Percentiles rank a stretch among this genome's conserved stretches.
Evolutionary conservation across 2,888 invertebrate genomes (phyloP).

Genomic region (Ypsolopha sequella): DNA sequence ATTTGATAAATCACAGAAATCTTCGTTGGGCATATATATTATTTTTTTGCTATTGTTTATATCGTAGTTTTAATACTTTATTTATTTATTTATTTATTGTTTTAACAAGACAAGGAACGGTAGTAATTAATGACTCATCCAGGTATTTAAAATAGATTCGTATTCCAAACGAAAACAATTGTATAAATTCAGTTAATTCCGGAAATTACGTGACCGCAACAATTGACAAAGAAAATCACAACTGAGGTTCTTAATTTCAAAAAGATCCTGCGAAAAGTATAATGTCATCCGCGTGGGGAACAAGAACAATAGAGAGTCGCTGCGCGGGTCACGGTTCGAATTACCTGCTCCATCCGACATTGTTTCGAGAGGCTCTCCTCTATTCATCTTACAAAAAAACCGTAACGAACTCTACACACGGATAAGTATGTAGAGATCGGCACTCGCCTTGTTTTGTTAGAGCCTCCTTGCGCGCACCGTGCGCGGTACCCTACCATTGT

Average conservation of each 20-base stretch:
- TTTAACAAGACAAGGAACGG: no score
- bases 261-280: slow-evolving; percentile 26
- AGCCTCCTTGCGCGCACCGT: slow-evolving; percentile 15
- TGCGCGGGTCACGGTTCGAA: slow-evolving; percentile 35
- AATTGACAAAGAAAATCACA: slow-evolving; percentile 5
- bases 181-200: background rate
- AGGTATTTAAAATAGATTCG: background rate
- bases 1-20: no score
- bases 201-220: slow-evolving; percentile 19
- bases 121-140: no score
- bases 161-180: background rate
- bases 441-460: slow-evolving; percentile 33
- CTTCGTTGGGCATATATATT: no score
- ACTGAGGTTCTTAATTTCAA: slow-evolving; percentile 5
- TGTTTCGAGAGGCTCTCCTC: slow-evolving; percentile 27
- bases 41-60: no score
- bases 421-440: slow-evolving; percentile 21
- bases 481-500: slow-evolving; percentile 32
- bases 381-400: slow-evolving; percentile 37
- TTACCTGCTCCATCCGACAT: slow-evolving; percentile 31
- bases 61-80: no score
- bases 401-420: slow-evolving; percentile 26
- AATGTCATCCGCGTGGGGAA: slow-evolving; percentile 19
- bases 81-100: no score
- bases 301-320: slow-evolving; percentile 26